Evolutionary conservation across 1,140 invertebrate species (phyloP).

Genomic region (Rhopalosiphum padi): DNA sequence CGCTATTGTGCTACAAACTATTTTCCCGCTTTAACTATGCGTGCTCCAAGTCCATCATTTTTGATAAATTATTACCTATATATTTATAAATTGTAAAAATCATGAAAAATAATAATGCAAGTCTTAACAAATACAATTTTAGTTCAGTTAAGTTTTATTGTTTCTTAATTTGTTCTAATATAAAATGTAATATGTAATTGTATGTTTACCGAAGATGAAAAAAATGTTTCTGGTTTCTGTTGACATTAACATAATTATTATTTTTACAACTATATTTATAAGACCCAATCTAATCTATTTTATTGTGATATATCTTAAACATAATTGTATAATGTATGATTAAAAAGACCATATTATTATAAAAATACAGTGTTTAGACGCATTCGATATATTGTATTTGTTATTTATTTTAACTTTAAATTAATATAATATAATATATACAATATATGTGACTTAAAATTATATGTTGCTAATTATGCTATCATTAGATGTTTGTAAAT

Average conservation of each 20-base stretch:
- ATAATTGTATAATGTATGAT: slow-evolving; percentile 51
- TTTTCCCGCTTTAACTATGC: neutral
- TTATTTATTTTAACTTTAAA: neutral
- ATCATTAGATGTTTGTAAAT: too few species aligned
- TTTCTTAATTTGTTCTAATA: slow-evolving; percentile 19
- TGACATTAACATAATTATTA: slow-evolving; percentile 36
- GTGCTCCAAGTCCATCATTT: neutral
- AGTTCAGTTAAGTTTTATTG: slow-evolving; percentile 30
- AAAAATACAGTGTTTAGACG: neutral
- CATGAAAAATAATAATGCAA: neutral
- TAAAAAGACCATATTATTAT: slow-evolving; percentile 34
- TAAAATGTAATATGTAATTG: slow-evolving; percentile 27
- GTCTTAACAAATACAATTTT: neutral
- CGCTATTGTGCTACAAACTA: slow-evolving; percentile 13
- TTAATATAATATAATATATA: too few species aligned
- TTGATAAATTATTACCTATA: neutral
- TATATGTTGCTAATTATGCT: too few species aligned
- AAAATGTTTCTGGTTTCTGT: slow-evolving; percentile 29
- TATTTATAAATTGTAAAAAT: neutral
- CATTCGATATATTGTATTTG: neutral
- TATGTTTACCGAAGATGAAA: neutral
- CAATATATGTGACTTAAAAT: too few species aligned
- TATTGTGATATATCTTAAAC: slow-evolving; percentile 57
- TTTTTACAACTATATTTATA: slow-evolving; percentile 37
- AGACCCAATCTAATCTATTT: slow-evolving; percentile 49